Evolutionary conservation across 2,113 vertebrate genomes (phyloP).

Genomic region (Spilogale gracilis): DNA sequence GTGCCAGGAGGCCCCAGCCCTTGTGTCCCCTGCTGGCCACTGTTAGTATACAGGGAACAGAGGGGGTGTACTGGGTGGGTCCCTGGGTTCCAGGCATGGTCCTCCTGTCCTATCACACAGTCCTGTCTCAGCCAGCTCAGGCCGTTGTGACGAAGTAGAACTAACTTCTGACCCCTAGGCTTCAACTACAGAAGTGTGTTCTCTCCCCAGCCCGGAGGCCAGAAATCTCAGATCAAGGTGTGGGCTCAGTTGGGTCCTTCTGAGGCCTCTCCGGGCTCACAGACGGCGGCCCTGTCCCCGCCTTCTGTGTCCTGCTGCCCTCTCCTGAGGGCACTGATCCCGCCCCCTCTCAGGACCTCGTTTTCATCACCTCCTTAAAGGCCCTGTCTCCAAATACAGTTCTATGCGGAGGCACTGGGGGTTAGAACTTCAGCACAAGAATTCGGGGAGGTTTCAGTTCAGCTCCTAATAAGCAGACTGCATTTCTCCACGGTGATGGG

Average conservation of each 20-base stretch:
- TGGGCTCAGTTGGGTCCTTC: not conserved
- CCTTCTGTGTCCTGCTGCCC: not conserved
- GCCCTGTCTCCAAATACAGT: not conserved
- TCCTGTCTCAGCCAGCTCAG: not conserved
- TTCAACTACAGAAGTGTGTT: not conserved
- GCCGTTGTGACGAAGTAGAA: fast-evolving
- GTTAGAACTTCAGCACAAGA: fast-evolving
- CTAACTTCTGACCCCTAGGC: not conserved
- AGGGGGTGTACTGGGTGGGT: not conserved
- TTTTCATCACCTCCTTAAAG: not conserved
- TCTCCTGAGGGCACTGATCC: not conserved
- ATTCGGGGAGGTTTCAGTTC: not conserved
- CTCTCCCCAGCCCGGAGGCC: not conserved
- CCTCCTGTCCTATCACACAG: fast-evolving
- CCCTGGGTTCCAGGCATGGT: not conserved
- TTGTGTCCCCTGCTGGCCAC: not conserved
- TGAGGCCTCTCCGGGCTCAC: fast-evolving
- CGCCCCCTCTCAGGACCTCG: fast-evolving
- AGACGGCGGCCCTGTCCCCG: fast-evolving
- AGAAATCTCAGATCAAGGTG: fast-evolving
- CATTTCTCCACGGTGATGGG: not conserved
- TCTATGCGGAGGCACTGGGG: not conserved
- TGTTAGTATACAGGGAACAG: not conserved
- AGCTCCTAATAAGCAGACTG: not conserved
- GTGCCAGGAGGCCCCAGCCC: not conserved